phyloP scores from a whole-genome alignment of 2,113 vertebrate genomes.

The Morphnarchus princeps region DNA sequence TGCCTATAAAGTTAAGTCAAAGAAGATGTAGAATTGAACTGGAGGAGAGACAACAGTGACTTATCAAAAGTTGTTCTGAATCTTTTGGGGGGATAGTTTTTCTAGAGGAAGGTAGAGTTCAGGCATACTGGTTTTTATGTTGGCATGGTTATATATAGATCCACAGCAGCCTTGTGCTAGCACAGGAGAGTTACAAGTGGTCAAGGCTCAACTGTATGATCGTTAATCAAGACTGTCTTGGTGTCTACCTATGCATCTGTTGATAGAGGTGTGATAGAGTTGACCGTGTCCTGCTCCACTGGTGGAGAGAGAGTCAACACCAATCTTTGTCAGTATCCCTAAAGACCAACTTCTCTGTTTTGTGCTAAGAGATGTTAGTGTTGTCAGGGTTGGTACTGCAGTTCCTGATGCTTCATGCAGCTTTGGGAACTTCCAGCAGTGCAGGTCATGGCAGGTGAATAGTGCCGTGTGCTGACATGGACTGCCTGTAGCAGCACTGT shows the following conservation, averaged over 20 bases:
- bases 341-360: background rate
- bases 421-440: background rate
- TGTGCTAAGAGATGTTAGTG: background rate
- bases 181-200: background rate
- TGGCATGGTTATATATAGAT: background rate
- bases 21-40: background rate
- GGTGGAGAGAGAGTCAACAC: background rate
- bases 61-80: background rate
- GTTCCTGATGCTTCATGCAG: background rate
- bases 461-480: background rate
- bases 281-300: background rate
- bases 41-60: background rate
- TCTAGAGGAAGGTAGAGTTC: background rate
- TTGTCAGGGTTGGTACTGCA: background rate
- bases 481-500: background rate
- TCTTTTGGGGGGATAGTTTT: background rate
- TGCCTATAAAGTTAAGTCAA: background rate
- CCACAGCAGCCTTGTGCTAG: background rate
- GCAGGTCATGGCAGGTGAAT: background rate
- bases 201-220: background rate
- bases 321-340: background rate
- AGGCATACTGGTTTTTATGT: accelerated
- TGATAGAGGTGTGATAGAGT: background rate
- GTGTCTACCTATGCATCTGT: background rate
- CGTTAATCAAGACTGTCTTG: background rate